Base-by-base conservation (phyloP, 1,140 invertebrate species). In the Frieseomelitta varia region DNA sequence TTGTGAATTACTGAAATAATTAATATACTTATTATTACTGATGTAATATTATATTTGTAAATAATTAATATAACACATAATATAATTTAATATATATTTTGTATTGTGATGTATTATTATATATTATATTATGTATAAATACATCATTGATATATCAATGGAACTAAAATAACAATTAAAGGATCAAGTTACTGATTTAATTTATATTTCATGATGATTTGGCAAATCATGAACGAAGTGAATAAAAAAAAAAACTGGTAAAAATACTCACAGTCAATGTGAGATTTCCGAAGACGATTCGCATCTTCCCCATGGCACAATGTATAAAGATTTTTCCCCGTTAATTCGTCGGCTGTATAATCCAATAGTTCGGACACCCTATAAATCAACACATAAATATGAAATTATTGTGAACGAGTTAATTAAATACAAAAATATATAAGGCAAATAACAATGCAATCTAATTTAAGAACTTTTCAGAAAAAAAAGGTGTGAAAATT, bases 221-320 rank as follows among this genome's bases (percentile, higher is more conserved):
- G 14, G 19, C 24, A 4, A 61, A 61, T 3, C 24, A 61, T 2
- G 58, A 4, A 14, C 11, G 4, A n/a, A n/a, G 21, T 4, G n/a
- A n/a, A 24, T 4, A 61, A 61, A 24, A 21, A 24, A 21, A 56
- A 2, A 51, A 2, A 68, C 39, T 0, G 1, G 53, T 34, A 10
- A 15, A 67, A 61, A 90, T 93, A 98, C 98, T 98, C 96, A 99
- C 98, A 95, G 95, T 99, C 98, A 91, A 98, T 96, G 94, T 99
- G 98, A 92, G 97, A 97, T 96, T 99, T 99, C 89, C 98, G 96
- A 90, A 99, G 96, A 94, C 98, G 98, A 93, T 98, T 97, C 24
- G 98, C 97, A 93, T 99, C 99, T 94, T 99, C 98, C 39, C 98
- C 98, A 94, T 99, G 98, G 93, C 98, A 99, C 79, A 99, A 95